These are phyloP conservation scores for Austrofundulus limnaeus DNA, from an alignment of 2,113 vertebrate species.

Conservation along the genomic window DNA sequence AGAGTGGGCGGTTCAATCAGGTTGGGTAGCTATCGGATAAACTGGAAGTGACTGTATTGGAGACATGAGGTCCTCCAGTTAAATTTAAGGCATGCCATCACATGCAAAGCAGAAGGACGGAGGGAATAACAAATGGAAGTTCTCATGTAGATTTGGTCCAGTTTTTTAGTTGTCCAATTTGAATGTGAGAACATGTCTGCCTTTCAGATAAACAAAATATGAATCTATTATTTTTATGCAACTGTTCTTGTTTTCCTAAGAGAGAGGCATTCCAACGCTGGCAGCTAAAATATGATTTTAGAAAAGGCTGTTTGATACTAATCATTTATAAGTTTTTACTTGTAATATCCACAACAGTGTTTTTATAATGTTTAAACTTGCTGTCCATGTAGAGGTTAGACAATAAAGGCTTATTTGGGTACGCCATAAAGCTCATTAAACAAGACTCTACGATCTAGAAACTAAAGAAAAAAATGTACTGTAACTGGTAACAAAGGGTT, in stretches of 20 bases:
- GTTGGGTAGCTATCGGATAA: slow-evolving; percentile 55
- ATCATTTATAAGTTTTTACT: not conserved
- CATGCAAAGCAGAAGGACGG: slow-evolving; percentile 30
- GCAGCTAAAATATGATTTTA: slow-evolving; percentile 11
- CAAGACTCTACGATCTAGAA: not conserved
- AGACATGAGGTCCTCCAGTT: slow-evolving; percentile 46
- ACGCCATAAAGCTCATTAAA: not conserved
- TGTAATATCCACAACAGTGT: slow-evolving; percentile 10
- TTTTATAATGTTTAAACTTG: slow-evolving; percentile 17
- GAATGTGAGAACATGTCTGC: slow-evolving; percentile 21
- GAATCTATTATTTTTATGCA: not conserved
- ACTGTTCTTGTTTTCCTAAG: slow-evolving; percentile 21
- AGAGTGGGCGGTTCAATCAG: slow-evolving; percentile 65
- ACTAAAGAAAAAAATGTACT: not conserved
- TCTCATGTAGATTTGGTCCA: slow-evolving; percentile 20
- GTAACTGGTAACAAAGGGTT: not conserved
- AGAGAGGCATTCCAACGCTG: slow-evolving; percentile 7
- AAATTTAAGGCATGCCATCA: slow-evolving; percentile 32
- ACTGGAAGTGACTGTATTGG: slow-evolving; percentile 48
- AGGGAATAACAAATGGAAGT: slow-evolving; percentile 45
- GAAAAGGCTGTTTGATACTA: not conserved
- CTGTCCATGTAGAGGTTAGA: not conserved
- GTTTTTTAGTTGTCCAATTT: slow-evolving; percentile 30
- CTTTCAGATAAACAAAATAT: slow-evolving; percentile 4
- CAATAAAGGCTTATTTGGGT: not conserved